Conservation (phyloP, 2,888 invertebrate genomes). For the Drosophila helvetica region DNA sequence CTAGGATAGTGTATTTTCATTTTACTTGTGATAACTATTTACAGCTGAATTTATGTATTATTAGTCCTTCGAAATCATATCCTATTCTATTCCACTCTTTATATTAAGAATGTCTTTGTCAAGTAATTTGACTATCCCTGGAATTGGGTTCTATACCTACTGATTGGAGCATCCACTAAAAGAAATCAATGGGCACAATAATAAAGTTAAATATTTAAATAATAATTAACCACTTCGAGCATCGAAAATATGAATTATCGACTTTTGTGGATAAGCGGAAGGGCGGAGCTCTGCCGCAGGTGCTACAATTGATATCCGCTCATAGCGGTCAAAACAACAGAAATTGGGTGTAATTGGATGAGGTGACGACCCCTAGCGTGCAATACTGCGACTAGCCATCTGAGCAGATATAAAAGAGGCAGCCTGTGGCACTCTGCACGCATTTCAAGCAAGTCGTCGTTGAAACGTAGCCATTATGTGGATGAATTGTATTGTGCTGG, state of each 20-base stretch:
- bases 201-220: conserved; percentile 31
- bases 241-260: neutral
- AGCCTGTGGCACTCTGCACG: neutral
- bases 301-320: conserved; percentile 32
- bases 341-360: conserved; percentile 27
- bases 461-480: conserved; percentile 13
- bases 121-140: neutral
- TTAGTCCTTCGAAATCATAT: conserved; percentile 3
- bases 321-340: neutral
- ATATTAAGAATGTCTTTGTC: neutral
- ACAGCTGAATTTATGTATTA: conserved; percentile 46
- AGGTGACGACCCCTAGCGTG: conserved; percentile 44
- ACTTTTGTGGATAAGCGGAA: neutral
- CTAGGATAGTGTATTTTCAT: conserved; percentile 34
- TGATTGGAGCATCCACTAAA: neutral
- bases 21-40: conserved; percentile 59
- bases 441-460: conserved; percentile 14
- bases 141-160: conserved; percentile 14
- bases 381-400: neutral
- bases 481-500: conserved; percentile 19
- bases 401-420: conserved; percentile 18
- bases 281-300: conserved; percentile 13
- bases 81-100: neutral
- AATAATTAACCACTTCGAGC: neutral
- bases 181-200: conserved; percentile 18